A percentile compares a stretch with the other conserved stretches of the same genome.
These are phyloP conservation scores for Gerris lacustris DNA, from an alignment of 2,888 invertebrate genomes.

Conservation along the genomic window DNA sequence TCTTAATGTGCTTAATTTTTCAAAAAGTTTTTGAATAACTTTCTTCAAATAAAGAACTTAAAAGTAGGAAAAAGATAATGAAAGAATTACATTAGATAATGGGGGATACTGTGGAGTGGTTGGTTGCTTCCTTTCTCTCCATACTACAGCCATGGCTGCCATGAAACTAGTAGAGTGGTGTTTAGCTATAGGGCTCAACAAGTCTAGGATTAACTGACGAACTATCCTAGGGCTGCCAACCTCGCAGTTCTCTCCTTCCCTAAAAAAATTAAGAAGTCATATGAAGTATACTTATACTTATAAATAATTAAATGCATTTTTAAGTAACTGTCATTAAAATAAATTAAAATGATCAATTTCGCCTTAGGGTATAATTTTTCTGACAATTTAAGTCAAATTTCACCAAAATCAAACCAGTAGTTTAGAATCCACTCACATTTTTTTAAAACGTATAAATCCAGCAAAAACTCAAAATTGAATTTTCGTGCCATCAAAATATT, in stretches of 20 bases:
- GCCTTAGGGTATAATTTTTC: too few species aligned
- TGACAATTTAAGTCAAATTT: too few species aligned
- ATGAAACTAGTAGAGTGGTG: constrained; percentile 70
- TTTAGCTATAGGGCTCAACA: constrained; percentile 70
- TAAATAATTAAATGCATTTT: background rate
- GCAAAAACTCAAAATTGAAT: too few species aligned
- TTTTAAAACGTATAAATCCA: too few species aligned
- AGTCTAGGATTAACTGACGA: constrained; percentile 64
- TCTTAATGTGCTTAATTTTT: too few species aligned
- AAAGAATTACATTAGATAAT: background rate
- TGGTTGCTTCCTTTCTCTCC: constrained; percentile 57
- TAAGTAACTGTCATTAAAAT: background rate
- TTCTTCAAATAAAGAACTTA: too few species aligned
- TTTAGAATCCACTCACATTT: too few species aligned
- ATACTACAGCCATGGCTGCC: constrained; percentile 71
- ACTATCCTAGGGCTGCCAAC: constrained; percentile 54
- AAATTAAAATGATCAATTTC: too few species aligned
- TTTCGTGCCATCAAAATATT: too few species aligned
- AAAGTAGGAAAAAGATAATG: too few species aligned
- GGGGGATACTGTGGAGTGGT: constrained; percentile 33
- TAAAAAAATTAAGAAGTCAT: constrained; percentile 28
- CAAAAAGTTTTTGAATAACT: too few species aligned
- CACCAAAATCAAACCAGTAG: too few species aligned
- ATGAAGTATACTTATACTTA: background rate
- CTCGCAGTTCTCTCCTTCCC: constrained; percentile 43